phyloP scores from a whole-genome alignment of 2,888 invertebrate genomes.

The Tenthredo notha region DNA sequence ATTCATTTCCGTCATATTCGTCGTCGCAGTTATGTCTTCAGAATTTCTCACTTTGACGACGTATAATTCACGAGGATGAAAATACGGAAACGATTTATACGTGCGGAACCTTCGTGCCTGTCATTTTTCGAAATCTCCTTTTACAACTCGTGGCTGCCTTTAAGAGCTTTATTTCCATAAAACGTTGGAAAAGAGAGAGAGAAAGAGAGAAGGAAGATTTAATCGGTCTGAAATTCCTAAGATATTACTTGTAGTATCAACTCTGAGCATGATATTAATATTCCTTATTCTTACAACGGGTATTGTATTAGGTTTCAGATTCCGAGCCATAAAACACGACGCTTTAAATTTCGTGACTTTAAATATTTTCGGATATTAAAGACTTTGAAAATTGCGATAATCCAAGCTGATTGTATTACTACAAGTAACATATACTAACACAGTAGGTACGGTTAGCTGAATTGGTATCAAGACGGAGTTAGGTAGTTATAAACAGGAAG shows the following conservation, averaged over 20 bases:
- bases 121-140: constrained; percentile 26
- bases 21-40: not conserved
- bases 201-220: constrained; percentile 1
- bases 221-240: constrained; percentile 42
- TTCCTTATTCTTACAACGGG: constrained; percentile 3
- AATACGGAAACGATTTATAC: not conserved
- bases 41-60: not conserved
- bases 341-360: not conserved
- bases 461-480: not conserved
- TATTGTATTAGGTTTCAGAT: constrained; percentile 15
- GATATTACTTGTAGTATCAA: constrained; percentile 20
- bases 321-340: not conserved
- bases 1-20: not conserved
- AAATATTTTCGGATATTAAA: not conserved
- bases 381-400: not conserved
- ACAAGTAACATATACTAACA: not conserved
- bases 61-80: not conserved
- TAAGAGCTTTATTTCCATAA: constrained; percentile 39
- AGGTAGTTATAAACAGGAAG: constrained; percentile 2
- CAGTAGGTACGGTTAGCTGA: not conserved
- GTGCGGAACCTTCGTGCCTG: not conserved
- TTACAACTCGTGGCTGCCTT: constrained; percentile 8
- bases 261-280: constrained; percentile 41
- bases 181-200: constrained; percentile 16
- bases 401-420: not conserved